Percentiles rank a stretch among this genome's conserved stretches.
Evolutionary conservation across 2,797 vertebrate species (phyloP).

Genomic region (Peromyscus nudipes): DNA sequence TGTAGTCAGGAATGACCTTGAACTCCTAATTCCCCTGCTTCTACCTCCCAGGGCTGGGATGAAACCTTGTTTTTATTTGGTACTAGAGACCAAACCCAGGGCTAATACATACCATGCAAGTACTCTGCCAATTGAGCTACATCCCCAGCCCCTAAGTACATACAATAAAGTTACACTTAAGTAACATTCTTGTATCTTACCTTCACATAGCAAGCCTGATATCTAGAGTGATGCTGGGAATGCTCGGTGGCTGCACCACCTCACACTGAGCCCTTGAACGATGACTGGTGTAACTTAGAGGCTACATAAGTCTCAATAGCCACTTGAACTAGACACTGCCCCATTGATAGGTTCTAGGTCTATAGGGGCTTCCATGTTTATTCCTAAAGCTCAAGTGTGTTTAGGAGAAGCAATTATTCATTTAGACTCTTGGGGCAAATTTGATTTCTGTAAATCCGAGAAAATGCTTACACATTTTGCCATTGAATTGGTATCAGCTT

Average conservation of each 20-base stretch:
- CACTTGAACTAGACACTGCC: background rate
- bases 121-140: background rate
- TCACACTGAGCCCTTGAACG: background rate
- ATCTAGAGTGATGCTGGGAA: background rate
- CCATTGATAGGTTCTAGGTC: background rate
- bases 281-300: background rate
- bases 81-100: background rate
- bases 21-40: background rate
- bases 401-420: background rate
- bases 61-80: background rate
- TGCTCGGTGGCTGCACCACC: background rate
- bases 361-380: background rate
- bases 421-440: background rate
- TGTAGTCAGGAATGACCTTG: background rate
- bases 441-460: conserved; percentile 8
- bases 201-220: background rate
- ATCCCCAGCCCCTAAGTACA: background rate
- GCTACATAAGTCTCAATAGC: background rate
- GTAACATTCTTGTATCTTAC: background rate
- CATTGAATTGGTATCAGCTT: background rate
- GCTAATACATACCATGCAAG: background rate
- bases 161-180: background rate
- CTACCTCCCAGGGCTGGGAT: background rate
- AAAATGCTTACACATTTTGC: background rate
- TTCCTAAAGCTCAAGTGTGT: background rate